Evolutionary conservation across 2,113 vertebrate species (phyloP).

Genomic region (Sinocyclocheilus grahami): DNA sequence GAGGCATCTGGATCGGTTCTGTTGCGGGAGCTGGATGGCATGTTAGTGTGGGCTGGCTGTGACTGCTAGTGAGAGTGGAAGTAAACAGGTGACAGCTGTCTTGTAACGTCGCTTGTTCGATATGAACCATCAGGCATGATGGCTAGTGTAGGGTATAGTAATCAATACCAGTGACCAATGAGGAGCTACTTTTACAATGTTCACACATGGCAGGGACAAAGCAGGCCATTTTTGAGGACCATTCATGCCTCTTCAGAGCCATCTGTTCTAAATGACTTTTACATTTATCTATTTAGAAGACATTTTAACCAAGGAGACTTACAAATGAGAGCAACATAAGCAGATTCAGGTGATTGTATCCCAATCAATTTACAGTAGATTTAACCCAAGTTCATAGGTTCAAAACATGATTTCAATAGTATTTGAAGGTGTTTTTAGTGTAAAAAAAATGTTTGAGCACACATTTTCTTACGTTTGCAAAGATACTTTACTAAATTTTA

Average conservation of each 20-base stretch:
- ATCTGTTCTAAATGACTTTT: not conserved
- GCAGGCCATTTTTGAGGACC: conserved; percentile 9
- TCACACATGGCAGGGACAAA: not conserved
- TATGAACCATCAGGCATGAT: conserved; percentile 31
- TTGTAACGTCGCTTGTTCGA: not conserved
- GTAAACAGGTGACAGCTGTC: conserved; percentile 19
- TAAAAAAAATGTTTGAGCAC: not conserved
- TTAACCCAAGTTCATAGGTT: not conserved
- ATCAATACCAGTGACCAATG: conserved; percentile 31
- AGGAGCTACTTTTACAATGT: conserved; percentile 1
- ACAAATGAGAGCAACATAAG: not conserved
- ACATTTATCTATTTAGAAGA: not conserved
- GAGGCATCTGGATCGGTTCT: not conserved
- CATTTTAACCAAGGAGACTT: not conserved
- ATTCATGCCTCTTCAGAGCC: not conserved
- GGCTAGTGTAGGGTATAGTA: not conserved
- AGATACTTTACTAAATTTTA: too few relatives aligned
- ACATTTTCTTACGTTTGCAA: not conserved
- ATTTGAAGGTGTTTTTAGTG: not conserved
- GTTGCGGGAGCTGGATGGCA: not conserved
- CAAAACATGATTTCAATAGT: not conserved
- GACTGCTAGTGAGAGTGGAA: conserved; percentile 7
- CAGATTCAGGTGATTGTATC: not conserved
- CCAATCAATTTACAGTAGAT: not conserved
- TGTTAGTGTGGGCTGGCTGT: conserved; percentile 1